Evolutionary conservation across 2,888 invertebrate species (phyloP).

Genomic region (Dione vanillae): DNA sequence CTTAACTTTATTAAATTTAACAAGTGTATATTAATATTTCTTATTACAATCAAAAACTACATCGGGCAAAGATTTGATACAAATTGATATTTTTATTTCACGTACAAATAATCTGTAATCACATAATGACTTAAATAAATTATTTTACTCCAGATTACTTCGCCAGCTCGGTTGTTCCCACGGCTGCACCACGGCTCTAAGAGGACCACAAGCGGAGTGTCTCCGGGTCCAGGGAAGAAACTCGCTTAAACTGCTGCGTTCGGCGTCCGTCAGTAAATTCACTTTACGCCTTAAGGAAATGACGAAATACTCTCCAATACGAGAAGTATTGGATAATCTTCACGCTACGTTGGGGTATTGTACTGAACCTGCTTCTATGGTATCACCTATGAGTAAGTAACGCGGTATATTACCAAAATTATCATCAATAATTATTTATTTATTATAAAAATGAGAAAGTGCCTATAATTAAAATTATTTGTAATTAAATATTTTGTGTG

Average conservation of each 20-base stretch:
- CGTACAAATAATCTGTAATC: too few species aligned
- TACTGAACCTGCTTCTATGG: slow-evolving; percentile 92
- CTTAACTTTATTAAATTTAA: too few species aligned
- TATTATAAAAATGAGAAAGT: too few species aligned
- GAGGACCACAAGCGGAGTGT: slow-evolving; percentile 95
- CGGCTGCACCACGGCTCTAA: slow-evolving; percentile 93
- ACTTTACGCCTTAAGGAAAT: slow-evolving; percentile 87
- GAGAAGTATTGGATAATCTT: slow-evolving; percentile 95
- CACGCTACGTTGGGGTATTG: slow-evolving; percentile 98
- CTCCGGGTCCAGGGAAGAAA: slow-evolving; percentile 91
- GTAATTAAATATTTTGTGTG: too few species aligned
- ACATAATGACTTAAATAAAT: neutral
- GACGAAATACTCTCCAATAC: slow-evolving; percentile 90
- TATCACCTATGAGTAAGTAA: slow-evolving; percentile 94
- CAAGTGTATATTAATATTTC: too few species aligned
- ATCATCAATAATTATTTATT: too few species aligned
- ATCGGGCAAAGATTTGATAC: too few species aligned
- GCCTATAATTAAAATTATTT: too few species aligned
- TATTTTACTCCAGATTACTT: slow-evolving; percentile 85
- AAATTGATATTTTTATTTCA: too few species aligned
- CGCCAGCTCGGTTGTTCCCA: slow-evolving; percentile 96
- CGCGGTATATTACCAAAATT: neutral
- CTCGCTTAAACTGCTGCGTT: slow-evolving; percentile 89
- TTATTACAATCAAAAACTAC: too few species aligned
- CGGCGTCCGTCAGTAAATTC: slow-evolving; percentile 80